phyloP scores from a whole-genome alignment of 2,113 vertebrate genomes.

The Nothobranchius kuhntae region DNA sequence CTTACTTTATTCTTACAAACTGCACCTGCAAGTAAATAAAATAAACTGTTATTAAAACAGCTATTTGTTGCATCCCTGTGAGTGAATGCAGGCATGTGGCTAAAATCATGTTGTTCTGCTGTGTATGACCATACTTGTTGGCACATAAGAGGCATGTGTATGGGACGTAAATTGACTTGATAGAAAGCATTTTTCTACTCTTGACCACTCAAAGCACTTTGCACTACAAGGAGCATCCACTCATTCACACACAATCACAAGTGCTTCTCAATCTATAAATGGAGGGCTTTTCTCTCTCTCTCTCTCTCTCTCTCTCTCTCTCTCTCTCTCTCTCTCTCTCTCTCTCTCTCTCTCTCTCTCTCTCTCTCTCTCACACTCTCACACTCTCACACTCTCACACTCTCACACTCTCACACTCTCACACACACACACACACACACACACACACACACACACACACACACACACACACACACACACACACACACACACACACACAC shows the following conservation, averaged over 20 bases:
- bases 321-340: too few species aligned
- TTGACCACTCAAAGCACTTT: conserved; percentile 1
- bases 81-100: too few species aligned
- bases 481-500: neutral
- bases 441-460: neutral
- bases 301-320: too few species aligned
- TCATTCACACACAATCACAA: neutral
- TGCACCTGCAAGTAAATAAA: too few species aligned
- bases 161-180: neutral
- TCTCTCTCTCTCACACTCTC: too few species aligned
- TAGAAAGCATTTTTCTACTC: neutral
- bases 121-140: neutral
- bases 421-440: too few species aligned
- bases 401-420: too few species aligned
- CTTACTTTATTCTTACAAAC: too few species aligned
- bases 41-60: neutral
- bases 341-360: too few species aligned
- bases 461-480: neutral
- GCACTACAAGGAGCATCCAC: neutral
- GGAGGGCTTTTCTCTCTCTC: neutral
- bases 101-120: neutral
- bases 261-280: neutral
- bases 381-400: too few species aligned
- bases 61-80: neutral
- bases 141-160: neutral